Evolutionary conservation across 2,113 vertebrate genomes (phyloP), one percentile per base, ranked within the genome.

Genomic region (Piaya cayana): DNA sequence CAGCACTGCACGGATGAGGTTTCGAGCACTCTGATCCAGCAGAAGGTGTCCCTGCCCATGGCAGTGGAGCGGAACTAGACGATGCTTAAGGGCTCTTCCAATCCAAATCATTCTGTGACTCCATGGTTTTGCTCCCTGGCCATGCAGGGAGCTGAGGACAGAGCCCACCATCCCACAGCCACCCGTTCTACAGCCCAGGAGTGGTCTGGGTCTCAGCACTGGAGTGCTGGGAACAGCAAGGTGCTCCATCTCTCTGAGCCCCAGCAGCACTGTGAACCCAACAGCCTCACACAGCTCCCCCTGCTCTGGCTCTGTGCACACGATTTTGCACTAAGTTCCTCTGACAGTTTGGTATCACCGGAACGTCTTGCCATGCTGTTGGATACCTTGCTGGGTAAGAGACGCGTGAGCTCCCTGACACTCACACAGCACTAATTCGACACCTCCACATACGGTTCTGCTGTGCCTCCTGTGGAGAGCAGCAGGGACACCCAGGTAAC

Each of bases 211-310:
- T 32, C 47, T 42, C 20, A 42, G 63, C 34, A 62, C 39, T 0
- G 0, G 20, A 47, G 34, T 7, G 15, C 47, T 82, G 39, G 25
- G 15, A 65, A 59, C 25, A 55, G 21, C 25, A 30, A 36, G 39
- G 56, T 14, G 75, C 30, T 60, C 60, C 68, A 59, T 79, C 36
- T 21, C 21, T 60, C 53, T 1, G 0, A 76, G 67, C 37, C 89
- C 15, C 37, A 55, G 39, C 37, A 15, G 23, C 4, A 0, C 34
- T 0, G 2, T 64, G 26, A 23, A 11, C 78, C 58, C 7, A 39
- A 30, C 0, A 5, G 50, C 23, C 19, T 8, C 32, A 12, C 1
- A 0, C 5, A 21, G 34, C 34, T 42, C 77, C 63, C 2, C 5
- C 76, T 8, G 6, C 37, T 17, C 58, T 0, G 8, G 29, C 88